Evolutionary conservation across 2,888 invertebrate genomes (phyloP).

Genomic region (Synergus itoensis): DNA sequence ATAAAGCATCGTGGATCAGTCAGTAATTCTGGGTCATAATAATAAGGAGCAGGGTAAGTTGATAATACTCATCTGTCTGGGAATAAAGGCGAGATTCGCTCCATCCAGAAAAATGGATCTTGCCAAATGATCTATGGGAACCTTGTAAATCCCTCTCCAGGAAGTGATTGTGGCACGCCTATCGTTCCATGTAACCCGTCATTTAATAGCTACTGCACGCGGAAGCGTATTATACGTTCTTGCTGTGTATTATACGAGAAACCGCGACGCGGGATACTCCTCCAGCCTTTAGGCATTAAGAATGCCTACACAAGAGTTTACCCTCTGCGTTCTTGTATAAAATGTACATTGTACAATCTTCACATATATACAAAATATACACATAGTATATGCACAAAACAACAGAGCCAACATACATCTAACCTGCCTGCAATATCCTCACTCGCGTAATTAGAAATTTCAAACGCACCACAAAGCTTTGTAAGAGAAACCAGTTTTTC

Average conservation of each 20-base stretch:
- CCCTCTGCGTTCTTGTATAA: not conserved
- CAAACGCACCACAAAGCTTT: not conserved
- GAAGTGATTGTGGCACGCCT: slow-evolving; percentile 62
- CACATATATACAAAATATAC: not conserved
- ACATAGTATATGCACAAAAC: too few species aligned
- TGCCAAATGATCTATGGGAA: slow-evolving; percentile 41
- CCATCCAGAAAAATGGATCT: slow-evolving; percentile 34
- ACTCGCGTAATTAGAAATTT: not conserved
- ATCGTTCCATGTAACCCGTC: slow-evolving; percentile 66
- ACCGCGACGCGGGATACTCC: slow-evolving; percentile 47
- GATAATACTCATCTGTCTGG: slow-evolving; percentile 8
- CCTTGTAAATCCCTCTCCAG: slow-evolving; percentile 40
- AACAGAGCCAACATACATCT: not conserved
- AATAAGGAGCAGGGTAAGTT: slow-evolving; percentile 25
- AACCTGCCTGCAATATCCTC: not conserved
- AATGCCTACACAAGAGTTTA: slow-evolving; percentile 56
- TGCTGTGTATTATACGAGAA: slow-evolving; percentile 61
- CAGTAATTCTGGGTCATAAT: slow-evolving; percentile 27
- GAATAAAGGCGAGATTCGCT: not conserved
- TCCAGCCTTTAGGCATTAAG: slow-evolving; percentile 59
- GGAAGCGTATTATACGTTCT: slow-evolving; percentile 65
- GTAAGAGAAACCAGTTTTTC: not conserved
- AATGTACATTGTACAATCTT: not conserved
- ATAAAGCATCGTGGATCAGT: not conserved
- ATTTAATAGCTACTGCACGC: slow-evolving; percentile 69